phyloP scores from a whole-genome alignment of 2,113 vertebrate genomes.

The Macheiramphus alcinus region DNA sequence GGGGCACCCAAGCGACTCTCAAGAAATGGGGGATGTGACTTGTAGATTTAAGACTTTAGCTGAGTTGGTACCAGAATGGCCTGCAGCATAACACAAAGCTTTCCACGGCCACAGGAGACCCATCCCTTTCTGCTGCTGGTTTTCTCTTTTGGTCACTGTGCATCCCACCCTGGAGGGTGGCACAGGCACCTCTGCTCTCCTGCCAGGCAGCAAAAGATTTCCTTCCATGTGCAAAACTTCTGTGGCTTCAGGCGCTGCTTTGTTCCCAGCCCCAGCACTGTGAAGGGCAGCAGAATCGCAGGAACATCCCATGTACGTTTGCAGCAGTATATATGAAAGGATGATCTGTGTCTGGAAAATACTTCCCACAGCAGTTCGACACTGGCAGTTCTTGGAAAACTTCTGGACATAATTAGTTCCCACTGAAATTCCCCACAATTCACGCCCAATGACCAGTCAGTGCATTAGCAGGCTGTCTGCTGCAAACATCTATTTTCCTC shows the following conservation, averaged over 20 bases:
- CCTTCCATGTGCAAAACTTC: not conserved
- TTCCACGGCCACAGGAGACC: not conserved
- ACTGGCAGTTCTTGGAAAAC: conserved; percentile 20
- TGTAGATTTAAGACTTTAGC: not conserved
- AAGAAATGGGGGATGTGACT: not conserved
- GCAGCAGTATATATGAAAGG: not conserved
- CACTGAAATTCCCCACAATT: not conserved
- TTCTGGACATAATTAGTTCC: not conserved
- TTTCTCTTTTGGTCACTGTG: not conserved
- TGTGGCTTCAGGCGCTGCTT: not conserved
- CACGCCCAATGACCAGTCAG: not conserved
- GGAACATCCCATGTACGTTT: rapidly evolving
- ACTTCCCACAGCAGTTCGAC: not conserved
- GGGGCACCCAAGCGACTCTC: not conserved
- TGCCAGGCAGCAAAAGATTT: not conserved
- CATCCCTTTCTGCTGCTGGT: not conserved
- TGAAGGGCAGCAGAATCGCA: not conserved
- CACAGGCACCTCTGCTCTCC: not conserved
- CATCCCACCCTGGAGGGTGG: not conserved
- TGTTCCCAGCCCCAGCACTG: not conserved
- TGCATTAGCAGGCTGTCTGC: not conserved
- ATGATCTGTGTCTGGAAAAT: not conserved
- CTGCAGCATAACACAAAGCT: not conserved
- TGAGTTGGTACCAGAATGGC: not conserved
- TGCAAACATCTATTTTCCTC: not conserved